Conservation (phyloP, 2,113 vertebrate genomes). For the Thamnaconus septentrionalis region DNA sequence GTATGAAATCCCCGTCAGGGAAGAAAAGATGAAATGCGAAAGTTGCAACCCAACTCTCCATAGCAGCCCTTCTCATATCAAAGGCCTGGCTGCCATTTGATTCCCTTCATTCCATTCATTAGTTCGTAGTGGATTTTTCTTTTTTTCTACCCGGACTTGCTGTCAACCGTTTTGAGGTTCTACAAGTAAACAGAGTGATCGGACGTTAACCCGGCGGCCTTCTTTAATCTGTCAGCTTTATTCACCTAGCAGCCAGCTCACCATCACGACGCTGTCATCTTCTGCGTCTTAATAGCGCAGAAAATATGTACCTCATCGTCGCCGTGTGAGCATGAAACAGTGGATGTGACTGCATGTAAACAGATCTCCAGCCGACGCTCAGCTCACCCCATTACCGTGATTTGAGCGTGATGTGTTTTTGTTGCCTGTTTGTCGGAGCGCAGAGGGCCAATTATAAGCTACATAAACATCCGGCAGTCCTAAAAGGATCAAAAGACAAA, state of each 20-base stretch:
- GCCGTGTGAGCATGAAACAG: conserved; percentile 10
- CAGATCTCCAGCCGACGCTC: conserved; percentile 32
- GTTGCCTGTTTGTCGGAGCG: neutral
- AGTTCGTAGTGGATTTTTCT: conserved; percentile 2
- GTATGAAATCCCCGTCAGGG: conserved; percentile 23
- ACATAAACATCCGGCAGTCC: too few relatives aligned
- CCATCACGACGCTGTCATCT: neutral
- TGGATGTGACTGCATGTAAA: conserved; percentile 14
- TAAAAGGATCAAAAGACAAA: too few relatives aligned
- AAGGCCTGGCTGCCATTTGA: conserved; percentile 36
- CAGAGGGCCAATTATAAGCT: too few relatives aligned
- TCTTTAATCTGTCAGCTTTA: neutral
- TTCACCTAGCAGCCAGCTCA: neutral
- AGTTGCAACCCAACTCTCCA: neutral
- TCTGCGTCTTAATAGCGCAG: too few relatives aligned
- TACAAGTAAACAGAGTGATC: too few relatives aligned
- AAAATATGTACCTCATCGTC: too few relatives aligned
- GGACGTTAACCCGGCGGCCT: too few relatives aligned
- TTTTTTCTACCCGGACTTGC: too few relatives aligned
- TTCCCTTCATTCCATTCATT: conserved; percentile 33
- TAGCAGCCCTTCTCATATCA: conserved; percentile 19
- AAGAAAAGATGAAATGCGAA: conserved; percentile 42
- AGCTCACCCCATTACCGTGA: neutral
- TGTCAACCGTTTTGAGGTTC: too few relatives aligned
- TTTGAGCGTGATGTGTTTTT: conserved; percentile 36